Evolutionary conservation across 2,888 invertebrate genomes (phyloP).

Genomic region (Iphiclides podalirius): DNA sequence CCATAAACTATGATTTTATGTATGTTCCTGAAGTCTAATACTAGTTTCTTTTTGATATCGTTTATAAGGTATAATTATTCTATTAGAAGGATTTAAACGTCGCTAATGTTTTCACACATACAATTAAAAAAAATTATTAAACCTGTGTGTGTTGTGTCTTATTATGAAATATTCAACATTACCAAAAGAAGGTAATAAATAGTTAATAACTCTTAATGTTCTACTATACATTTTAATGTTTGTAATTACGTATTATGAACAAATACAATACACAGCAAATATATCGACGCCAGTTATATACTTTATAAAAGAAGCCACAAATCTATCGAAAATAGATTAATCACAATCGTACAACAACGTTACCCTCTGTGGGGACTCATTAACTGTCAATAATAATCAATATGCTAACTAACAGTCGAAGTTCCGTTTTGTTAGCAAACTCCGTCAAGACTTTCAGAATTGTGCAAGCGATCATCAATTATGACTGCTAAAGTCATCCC

Average conservation of each 20-base stretch:
- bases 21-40: too few species aligned
- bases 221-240: neutral
- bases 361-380: constrained; percentile 50
- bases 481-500: constrained; percentile 32
- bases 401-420: constrained; percentile 39
- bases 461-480: constrained; percentile 53
- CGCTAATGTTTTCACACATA: too few species aligned
- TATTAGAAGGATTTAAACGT: too few species aligned
- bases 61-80: too few species aligned
- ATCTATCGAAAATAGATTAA: constrained; percentile 40
- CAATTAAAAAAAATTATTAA: too few species aligned
- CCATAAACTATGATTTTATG: too few species aligned
- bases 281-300: neutral
- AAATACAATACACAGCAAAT: neutral
- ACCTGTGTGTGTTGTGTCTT: neutral
- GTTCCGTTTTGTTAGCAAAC: constrained; percentile 35
- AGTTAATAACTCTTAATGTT: neutral
- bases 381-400: constrained; percentile 48
- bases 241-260: neutral
- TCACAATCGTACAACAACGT: constrained; percentile 43
- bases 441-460: constrained; percentile 1
- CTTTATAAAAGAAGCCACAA: constrained; percentile 19
- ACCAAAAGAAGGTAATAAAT: too few species aligned
- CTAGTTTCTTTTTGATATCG: too few species aligned
- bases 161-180: neutral